Percentiles rank a stretch among this genome's conserved stretches.
Evolutionary conservation across 2,888 invertebrate genomes (phyloP).

Genomic region (Acanthococcus lagerstroemiae): DNA sequence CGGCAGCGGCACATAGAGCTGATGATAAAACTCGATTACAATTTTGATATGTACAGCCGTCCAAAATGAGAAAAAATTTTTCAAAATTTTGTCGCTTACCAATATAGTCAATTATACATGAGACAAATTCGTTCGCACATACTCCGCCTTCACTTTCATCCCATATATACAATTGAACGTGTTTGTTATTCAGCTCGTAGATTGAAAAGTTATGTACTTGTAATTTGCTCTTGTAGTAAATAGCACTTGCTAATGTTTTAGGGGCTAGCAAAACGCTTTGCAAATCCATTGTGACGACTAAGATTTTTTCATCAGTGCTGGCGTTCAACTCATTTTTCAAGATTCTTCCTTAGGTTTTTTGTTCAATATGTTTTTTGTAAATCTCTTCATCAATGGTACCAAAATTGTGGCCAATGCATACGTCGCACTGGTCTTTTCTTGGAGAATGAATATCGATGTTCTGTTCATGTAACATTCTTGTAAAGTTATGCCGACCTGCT

Average conservation of each 20-base stretch:
- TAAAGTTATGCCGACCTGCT: no score
- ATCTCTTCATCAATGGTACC: neutral
- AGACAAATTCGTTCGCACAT: constrained; percentile 34
- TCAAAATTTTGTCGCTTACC: neutral
- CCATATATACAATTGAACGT: constrained; percentile 47
- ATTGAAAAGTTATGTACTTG: constrained; percentile 35
- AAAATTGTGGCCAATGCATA: neutral
- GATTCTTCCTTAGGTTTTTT: neutral
- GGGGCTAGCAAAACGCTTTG: constrained; percentile 36
- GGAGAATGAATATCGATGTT: neutral
- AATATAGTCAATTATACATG: constrained; percentile 32
- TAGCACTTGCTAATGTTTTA: constrained; percentile 32
- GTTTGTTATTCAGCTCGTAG: constrained; percentile 44
- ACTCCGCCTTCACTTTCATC: constrained; percentile 33
- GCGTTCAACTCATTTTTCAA: neutral
- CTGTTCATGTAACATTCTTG: neutral
- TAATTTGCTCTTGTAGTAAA: constrained; percentile 35
- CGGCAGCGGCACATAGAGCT: neutral
- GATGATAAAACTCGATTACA: neutral
- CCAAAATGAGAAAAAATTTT: neutral
- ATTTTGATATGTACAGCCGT: neutral
- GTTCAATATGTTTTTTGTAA: neutral
- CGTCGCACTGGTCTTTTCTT: neutral
- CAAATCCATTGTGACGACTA: constrained; percentile 34
- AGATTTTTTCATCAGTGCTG: neutral